These are phyloP conservation scores for Drosophila tristis DNA, from an alignment of 1,140 invertebrate species.

Conservation along the genomic window DNA sequence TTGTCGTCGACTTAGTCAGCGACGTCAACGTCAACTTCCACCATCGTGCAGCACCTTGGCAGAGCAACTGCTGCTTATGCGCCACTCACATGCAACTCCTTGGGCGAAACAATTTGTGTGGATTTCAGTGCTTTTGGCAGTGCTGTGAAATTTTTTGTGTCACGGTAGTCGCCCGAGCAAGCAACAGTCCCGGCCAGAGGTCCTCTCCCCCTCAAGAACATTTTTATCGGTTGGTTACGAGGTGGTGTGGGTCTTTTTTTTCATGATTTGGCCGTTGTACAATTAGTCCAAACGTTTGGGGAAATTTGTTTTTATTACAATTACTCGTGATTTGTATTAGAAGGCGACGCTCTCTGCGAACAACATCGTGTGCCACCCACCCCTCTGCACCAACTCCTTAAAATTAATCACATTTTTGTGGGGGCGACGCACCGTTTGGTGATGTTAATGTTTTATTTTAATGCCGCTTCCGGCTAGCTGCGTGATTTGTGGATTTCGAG, in stretches of 20 bases:
- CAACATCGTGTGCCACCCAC: slow-evolving; percentile 17
- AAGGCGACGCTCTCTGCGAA: slow-evolving; percentile 28
- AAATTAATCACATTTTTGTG: slow-evolving; percentile 73
- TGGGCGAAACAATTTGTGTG: slow-evolving; percentile 34
- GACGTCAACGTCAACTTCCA: slow-evolving; percentile 37
- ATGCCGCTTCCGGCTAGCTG: slow-evolving; percentile 67
- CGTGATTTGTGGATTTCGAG: slow-evolving; percentile 62
- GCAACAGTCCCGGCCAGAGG: slow-evolving; percentile 39
- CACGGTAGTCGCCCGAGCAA: slow-evolving; percentile 59
- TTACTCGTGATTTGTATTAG: slow-evolving; percentile 58
- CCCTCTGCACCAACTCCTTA: slow-evolving; percentile 31
- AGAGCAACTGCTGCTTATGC: slow-evolving; percentile 39
- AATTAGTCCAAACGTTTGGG: slow-evolving; percentile 75
- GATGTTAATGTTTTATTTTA: slow-evolving; percentile 80
- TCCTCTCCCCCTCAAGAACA: slow-evolving; percentile 21
- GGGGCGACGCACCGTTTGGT: slow-evolving; percentile 67
- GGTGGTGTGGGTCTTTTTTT: slow-evolving; percentile 8
- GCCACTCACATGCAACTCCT: slow-evolving; percentile 61
- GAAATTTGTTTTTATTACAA: slow-evolving; percentile 79
- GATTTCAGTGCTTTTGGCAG: slow-evolving; percentile 27
- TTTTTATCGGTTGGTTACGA: slow-evolving; percentile 6
- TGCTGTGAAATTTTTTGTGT: slow-evolving; percentile 64
- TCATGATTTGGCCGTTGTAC: slow-evolving; percentile 40
- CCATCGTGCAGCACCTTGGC: slow-evolving; percentile 22
- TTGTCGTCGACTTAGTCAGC: slow-evolving; percentile 51